Base-by-base conservation (phyloP, 2,797 vertebrate species). In the Coregonus suidteri region DNA sequence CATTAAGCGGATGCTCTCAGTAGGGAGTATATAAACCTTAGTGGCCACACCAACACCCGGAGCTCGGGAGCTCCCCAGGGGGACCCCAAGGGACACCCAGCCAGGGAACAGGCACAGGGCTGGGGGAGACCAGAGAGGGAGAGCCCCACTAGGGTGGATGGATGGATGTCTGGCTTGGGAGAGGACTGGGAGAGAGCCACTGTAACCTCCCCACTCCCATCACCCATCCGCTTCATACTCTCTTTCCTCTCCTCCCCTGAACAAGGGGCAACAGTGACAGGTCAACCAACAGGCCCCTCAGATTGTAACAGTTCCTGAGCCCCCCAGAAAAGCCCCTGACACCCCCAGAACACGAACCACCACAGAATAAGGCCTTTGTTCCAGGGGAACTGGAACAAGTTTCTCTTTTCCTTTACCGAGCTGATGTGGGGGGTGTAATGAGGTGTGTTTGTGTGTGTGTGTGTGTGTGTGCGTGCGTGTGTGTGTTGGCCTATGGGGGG, bases 1-100 rank as follows among this genome's bases (percentile, higher is more conserved):
- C 87, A 95, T 94, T 94, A 95, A 96, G 96, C 96, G 95, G 96
- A 96, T 93, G 96, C 93, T 95, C 97, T 92, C 97, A 95, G 97
- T 94, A 51, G 98, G 97, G 96, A 93, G 97, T 94, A 95, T 94
- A 92, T 90, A 93, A 96, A 95, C 93, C 92, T 81, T 86, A 90
- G 91, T 92, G 84, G 94, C 94, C 95, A 93, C 95, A 94, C 92
- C 92, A 91, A 95, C 95, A 93, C 91, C 92, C 94, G 93, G 93
- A 95, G 93, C 93, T 92, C 94, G 91, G 91, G 89, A 93, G 94
- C 90, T 30, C 41, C 41, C 41, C 87, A 73, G 78, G 84, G 89
- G 86, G 88, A 89, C 92, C 90, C 90, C 91, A 88, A 77, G 54
- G 83, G 85, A 92, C 88, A 88, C 88, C 83, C 82, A 79, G 78